Evolutionary conservation across 2,113 vertebrate genomes (phyloP), one percentile per base, ranked within the genome.

Genomic region (Mobula birostris): DNA sequence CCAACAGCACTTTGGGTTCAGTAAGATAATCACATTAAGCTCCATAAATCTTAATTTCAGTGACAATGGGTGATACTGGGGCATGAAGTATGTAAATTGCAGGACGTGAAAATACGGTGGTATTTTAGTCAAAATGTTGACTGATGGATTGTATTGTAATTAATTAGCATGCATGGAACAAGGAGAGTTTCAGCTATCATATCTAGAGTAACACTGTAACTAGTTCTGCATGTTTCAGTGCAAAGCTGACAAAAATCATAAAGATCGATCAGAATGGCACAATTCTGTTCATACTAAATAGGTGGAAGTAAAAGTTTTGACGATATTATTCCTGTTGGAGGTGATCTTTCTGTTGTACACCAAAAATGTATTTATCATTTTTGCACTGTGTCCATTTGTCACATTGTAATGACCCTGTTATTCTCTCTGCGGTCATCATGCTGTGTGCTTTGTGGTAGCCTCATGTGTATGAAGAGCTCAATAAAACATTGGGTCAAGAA

Each of bases 321-420:
- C 3, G 24, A 24, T 61, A 87, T 87, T 36, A 87, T 87, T 87
- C 27, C 56, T 27, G 24, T 61, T 27, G 9, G 14, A 29, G 56
- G 56, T 87, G 83, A 63, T 58, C 21, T 87, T 87, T n/a, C 58
- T 12, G 11, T 87, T 61, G 56, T 61, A 61, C 5, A 29, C 56
- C 58, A 87, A 87, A 87, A 61, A 61, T 29, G 56, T 87, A 21
- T 82, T 82, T 40, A 24, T 83, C 48, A 82, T 83, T 83, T 83
- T 83, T 40, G 48, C 80, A 58, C 27, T 40, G 48, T 58, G 56
- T 58, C 82, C 82, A 56, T 85, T 85, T 87, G 24, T 56, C 4
- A 61, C 3, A 29, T 87, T 61, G 83, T 66, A 66, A 1, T 66
- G 63, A 66, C 14, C 7, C 14, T 7, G 7, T 66, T 7, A 66